Evolutionary conservation across 2,113 vertebrate species (phyloP).

Genomic region (Sylvicapra grimmia): DNA sequence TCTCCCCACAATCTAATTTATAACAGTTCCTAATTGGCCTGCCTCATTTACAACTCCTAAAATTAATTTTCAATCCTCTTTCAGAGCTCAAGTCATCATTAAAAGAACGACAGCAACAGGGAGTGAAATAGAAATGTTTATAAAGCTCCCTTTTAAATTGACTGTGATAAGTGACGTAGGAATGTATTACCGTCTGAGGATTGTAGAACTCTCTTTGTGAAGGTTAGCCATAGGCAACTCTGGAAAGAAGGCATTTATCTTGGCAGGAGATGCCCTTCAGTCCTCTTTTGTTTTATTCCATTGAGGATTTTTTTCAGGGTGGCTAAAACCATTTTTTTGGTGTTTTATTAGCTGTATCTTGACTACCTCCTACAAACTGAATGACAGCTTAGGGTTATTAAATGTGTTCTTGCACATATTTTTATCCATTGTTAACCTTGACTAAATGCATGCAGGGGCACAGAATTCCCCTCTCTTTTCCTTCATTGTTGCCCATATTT

Average conservation of each 20-base stretch:
- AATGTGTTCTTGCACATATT: slow-evolving; percentile 76
- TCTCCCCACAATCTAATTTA: not conserved
- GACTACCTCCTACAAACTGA: slow-evolving; percentile 81
- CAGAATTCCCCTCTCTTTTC: slow-evolving; percentile 59
- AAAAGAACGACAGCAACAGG: slow-evolving; percentile 70
- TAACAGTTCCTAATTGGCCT: slow-evolving; percentile 62
- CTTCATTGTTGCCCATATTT: slow-evolving; percentile 85
- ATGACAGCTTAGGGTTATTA: slow-evolving; percentile 83
- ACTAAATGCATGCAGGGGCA: slow-evolving; percentile 78
- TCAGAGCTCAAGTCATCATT: slow-evolving; percentile 70
- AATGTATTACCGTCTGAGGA: slow-evolving; percentile 70
- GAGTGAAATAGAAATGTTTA: slow-evolving; percentile 81
- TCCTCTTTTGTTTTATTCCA: slow-evolving; percentile 61
- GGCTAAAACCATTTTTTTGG: slow-evolving; percentile 75
- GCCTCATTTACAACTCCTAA: slow-evolving; percentile 48
- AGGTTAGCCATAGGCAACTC: slow-evolving; percentile 73
- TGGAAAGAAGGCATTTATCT: slow-evolving; percentile 80
- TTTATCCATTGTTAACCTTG: slow-evolving; percentile 79
- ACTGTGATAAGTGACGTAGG: slow-evolving; percentile 76
- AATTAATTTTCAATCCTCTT: slow-evolving; percentile 70
- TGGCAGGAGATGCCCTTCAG: slow-evolving; percentile 70
- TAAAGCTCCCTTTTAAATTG: slow-evolving; percentile 78
- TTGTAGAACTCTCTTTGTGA: slow-evolving; percentile 72
- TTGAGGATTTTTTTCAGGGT: slow-evolving; percentile 68
- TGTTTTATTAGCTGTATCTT: slow-evolving; percentile 83